Percentiles rank a stretch among this genome's conserved stretches.
These are phyloP conservation scores for Epizoanthus illoricatus DNA, from an alignment of 92 coral and sea anemone species.

Conservation along the genomic window DNA sequence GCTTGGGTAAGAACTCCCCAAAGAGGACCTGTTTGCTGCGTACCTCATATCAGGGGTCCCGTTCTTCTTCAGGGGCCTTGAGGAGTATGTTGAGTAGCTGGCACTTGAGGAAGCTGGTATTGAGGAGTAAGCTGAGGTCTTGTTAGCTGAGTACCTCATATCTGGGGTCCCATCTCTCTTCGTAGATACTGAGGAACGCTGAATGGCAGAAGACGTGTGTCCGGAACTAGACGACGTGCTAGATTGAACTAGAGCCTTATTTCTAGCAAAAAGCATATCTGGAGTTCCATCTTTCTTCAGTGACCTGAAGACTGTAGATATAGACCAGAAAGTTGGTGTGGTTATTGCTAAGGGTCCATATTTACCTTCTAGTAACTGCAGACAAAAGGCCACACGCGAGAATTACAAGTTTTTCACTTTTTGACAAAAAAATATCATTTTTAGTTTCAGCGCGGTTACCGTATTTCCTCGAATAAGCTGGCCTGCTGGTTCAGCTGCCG, in stretches of 20 bases:
- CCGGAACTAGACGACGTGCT: not conserved
- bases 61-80: not conserved
- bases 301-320: not conserved
- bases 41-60: slow-evolving; percentile 16
- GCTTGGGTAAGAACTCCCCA: not conserved
- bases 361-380: too few relatives aligned
- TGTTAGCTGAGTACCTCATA: slow-evolving; percentile 16
- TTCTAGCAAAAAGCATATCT: not conserved
- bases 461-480: too few relatives aligned
- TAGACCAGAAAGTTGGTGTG: too few relatives aligned
- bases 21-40: not conserved
- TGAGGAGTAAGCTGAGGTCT: not conserved
- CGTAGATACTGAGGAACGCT: not conserved
- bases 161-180: slow-evolving; percentile 13
- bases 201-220: not conserved
- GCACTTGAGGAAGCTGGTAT: not conserved
- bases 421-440: too few relatives aligned
- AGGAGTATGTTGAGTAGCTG: not conserved
- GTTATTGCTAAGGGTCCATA: too few relatives aligned
- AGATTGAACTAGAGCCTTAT: not conserved
- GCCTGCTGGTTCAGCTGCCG: too few relatives aligned
- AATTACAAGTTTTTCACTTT: too few relatives aligned
- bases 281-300: slow-evolving; percentile 10
- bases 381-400: too few relatives aligned
- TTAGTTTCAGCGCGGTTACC: too few relatives aligned